A percentile compares a stretch with the other conserved stretches of the same genome.
Evolutionary conservation across 2,888 invertebrate species (phyloP).

Genomic region (Drosophila pegasa): DNA sequence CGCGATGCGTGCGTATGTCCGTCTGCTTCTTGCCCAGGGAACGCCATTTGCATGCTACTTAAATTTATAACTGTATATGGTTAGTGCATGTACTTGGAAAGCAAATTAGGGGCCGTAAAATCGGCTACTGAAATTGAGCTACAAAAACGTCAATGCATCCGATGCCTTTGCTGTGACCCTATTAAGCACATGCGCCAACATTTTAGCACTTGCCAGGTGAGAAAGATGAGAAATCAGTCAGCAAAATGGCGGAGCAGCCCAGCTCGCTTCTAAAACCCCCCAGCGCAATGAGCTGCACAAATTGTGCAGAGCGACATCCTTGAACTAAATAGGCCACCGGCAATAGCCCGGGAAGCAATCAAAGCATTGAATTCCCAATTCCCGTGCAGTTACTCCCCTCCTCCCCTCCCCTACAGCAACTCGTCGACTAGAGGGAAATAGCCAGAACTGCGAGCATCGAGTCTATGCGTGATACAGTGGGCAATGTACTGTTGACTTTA

Average conservation of each 20-base stretch:
- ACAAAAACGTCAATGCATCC: conserved; percentile 4
- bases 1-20: conserved; percentile 42
- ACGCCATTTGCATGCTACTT: conserved; percentile 33
- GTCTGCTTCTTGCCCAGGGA: conserved; percentile 23
- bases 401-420: no score
- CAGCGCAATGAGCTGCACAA: conserved; percentile 29
- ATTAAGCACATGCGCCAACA: conserved; percentile 11
- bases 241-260: not conserved
- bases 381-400: no score
- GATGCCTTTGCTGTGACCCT: not conserved
- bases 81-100: not conserved
- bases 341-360: conserved; percentile 8
- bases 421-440: not conserved
- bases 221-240: conserved; percentile 36
- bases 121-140: conserved; percentile 4
- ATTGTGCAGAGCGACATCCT: conserved; percentile 22
- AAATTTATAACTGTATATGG: conserved; percentile 46
- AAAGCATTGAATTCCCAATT: conserved; percentile 15
- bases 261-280: not conserved
- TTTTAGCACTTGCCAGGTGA: conserved; percentile 39
- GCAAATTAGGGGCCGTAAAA: conserved; percentile 8
- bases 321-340: not conserved
- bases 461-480: not conserved
- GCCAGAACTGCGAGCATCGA: not conserved
- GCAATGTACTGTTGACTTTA: not conserved